Percentiles rank a stretch among this genome's conserved stretches.
These are phyloP conservation scores for Gracilinanus agilis DNA, from an alignment of 2,113 vertebrate genomes.

Conservation along the genomic window DNA sequence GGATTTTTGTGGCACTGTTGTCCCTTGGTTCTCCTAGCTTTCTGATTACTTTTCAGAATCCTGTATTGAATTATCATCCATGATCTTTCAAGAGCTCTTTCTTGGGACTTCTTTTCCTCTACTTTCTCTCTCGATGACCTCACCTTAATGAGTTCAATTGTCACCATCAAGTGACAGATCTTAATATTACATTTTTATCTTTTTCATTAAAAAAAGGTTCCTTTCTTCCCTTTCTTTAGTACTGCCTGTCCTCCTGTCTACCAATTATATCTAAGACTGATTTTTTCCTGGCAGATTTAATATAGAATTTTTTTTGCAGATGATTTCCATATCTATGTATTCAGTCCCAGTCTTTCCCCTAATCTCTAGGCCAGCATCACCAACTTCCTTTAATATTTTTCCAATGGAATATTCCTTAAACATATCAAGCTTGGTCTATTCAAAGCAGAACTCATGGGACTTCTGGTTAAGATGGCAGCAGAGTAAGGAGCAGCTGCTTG, in stretches of 20 bases:
- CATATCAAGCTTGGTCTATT: neutral
- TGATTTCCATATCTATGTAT: neutral
- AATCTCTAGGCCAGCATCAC: neutral
- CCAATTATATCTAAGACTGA: neutral
- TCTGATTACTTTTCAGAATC: neutral
- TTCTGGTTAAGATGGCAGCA: too few species aligned
- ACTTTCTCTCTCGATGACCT: neutral
- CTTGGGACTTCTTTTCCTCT: neutral
- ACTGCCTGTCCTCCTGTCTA: neutral
- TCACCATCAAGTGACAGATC: neutral
- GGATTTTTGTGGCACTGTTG: neutral
- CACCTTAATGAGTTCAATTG: neutral
- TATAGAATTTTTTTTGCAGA: neutral
- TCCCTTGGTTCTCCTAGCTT: neutral
- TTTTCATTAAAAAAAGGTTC: neutral
- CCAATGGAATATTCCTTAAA: neutral
- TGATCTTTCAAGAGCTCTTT: neutral
- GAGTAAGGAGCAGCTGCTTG: too few species aligned
- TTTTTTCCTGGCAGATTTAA: constrained; percentile 9
- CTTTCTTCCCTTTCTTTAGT: constrained; percentile 26
- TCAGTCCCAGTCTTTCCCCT: neutral
- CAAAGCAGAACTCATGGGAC: neutral
- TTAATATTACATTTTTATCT: constrained; percentile 39
- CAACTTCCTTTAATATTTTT: neutral
- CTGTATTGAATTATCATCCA: neutral